A percentile compares a stretch with the other conserved stretches of the same genome.
These are phyloP conservation scores for Cenopis cana DNA, from an alignment of 2,888 invertebrate genomes.

Conservation along the genomic window DNA sequence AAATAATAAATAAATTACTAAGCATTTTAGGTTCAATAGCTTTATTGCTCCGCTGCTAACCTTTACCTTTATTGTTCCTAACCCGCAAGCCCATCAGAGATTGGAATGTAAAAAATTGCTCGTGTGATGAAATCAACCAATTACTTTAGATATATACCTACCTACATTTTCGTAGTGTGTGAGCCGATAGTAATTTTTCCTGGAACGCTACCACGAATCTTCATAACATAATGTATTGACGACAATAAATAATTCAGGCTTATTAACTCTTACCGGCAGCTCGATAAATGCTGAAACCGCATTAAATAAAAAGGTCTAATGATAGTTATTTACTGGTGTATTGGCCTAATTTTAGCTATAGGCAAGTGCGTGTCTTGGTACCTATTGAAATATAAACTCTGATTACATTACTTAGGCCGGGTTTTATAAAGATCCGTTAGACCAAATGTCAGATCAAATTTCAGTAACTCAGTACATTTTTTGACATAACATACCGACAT, in stretches of 20 bases:
- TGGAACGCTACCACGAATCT: conserved; percentile 31
- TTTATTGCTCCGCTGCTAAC: no score
- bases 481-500: no score
- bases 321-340: conserved; percentile 14
- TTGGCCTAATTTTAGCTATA: not conserved
- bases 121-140: conserved; percentile 40
- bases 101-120: conserved; percentile 5
- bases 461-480: no score
- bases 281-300: conserved; percentile 21
- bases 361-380: not conserved
- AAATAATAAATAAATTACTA: no score
- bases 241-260: conserved; percentile 31
- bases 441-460: no score
- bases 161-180: conserved; percentile 47
- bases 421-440: no score
- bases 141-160: conserved; percentile 50
- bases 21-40: no score
- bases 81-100: conserved; percentile 7
- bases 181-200: conserved; percentile 46
- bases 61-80: conserved; percentile 2
- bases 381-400: not conserved
- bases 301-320: conserved; percentile 20
- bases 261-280: conserved; percentile 10
- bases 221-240: conserved; percentile 25
- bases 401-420: not conserved